Evolutionary conservation across 2,888 invertebrate genomes (phyloP), one percentile per base, ranked within the genome.

Genomic region (Athalia cordata): DNA sequence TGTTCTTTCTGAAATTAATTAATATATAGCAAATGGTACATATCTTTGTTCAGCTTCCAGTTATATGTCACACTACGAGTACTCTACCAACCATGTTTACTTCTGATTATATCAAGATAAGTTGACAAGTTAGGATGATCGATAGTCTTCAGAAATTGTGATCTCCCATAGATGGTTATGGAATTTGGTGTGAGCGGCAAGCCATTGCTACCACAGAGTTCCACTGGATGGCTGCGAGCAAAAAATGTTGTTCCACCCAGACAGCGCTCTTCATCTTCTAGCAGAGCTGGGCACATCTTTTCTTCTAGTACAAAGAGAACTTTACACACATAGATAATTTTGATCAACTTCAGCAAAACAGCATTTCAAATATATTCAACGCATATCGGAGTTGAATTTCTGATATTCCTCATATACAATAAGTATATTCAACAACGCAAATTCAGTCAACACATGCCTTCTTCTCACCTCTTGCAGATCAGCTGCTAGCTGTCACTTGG

Each of bases 141-240:
- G 75, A 97, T 91, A 0, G 94, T 94, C 87, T 96, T 95, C 13
- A 99, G 91, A 80, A 93, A 92, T 88, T 98, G 98, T 47, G 98
- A 96, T 86, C 94, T 93, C 6, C 99, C 98, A 78, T 97, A 92
- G 87, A 99, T 98, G 78, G 97, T 96, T 80, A 99, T 97, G 0
- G 98, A 98, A 91, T 99, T 98, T 3, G 99, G 98, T 0, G 99
- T 99, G 29, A 99, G 91, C 0, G 99, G 99, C 68, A 99, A 91
- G 0, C 99, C 99, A 91, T 99, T 99, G 83, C 96, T 97, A 8
- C 98, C 98, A 90, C 98, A 99, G 76, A 95, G 94, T 90, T 98
- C 97, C 49, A 95, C 95, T 9, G 96, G 96, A 89, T 98, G 97
- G 86, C 95, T 94, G 86, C 95, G 95, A 0, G 98, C 98, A 90